Conservation (phyloP, 2,113 vertebrate species). For the Dendrocopos noguchii region DNA sequence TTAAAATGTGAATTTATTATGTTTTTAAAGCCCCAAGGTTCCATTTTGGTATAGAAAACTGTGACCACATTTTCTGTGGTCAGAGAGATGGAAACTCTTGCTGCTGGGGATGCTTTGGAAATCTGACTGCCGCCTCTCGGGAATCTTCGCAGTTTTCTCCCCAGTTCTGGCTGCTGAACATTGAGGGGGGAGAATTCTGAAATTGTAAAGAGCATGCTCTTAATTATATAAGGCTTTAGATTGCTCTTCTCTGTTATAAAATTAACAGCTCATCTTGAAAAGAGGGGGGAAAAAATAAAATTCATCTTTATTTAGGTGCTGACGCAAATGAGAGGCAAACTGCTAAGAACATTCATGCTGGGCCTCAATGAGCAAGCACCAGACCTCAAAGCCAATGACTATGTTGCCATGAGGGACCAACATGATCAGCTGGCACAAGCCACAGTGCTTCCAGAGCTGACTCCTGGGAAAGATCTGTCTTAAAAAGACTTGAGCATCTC, state of each 20-base stretch:
- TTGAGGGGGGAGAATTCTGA: background rate
- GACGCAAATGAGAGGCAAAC: conserved; percentile 39
- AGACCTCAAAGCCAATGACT: background rate
- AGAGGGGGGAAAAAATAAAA: background rate
- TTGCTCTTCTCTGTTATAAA: conserved; percentile 11
- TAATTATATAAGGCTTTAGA: conserved; percentile 32
- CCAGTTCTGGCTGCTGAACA: background rate
- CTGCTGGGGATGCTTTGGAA: background rate
- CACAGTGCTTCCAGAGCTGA: background rate
- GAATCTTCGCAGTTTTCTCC: background rate
- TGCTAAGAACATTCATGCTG: background rate
- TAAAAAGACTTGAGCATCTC: background rate
- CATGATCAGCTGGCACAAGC: background rate
- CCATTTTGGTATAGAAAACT: background rate
- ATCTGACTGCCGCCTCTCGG: background rate
- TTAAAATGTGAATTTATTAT: background rate
- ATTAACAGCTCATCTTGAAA: conserved; percentile 43
- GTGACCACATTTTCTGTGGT: background rate
- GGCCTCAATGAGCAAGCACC: background rate
- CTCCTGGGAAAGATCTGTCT: background rate
- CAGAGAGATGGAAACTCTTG: background rate
- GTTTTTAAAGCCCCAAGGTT: background rate
- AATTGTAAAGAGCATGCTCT: background rate
- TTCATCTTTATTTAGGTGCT: conserved; percentile 35
- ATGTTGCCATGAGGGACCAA: background rate